phyloP scores from a whole-genome alignment of 2,888 invertebrate genomes.

The Agonopterix subpropinquella region DNA sequence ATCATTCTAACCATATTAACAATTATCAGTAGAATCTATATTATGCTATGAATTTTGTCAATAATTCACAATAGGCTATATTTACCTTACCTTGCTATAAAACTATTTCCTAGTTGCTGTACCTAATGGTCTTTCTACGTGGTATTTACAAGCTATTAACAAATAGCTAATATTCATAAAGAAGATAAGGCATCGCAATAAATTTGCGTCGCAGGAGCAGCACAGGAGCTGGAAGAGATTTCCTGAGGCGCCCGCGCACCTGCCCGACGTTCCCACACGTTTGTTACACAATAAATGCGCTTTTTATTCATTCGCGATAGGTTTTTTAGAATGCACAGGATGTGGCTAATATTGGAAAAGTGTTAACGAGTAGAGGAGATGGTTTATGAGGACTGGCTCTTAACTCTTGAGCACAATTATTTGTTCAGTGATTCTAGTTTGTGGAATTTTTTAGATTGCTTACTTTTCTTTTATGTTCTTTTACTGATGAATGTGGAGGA shows the following conservation, averaged over 20 bases:
- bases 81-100: no score
- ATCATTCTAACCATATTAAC: no score
- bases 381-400: constrained; percentile 1
- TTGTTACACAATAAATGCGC: constrained; percentile 56
- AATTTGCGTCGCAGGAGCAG: constrained; percentile 11
- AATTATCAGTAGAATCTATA: no score
- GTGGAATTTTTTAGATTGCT: no score
- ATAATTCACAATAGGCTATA: no score
- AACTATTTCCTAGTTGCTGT: no score
- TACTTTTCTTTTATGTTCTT: no score
- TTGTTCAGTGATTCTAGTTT: no score
- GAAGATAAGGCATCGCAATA: constrained; percentile 6
- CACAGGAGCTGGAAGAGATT: constrained; percentile 55
- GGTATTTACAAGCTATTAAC: not conserved
- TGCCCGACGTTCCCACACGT: constrained; percentile 58
- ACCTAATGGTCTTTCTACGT: no score
- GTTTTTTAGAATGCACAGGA: constrained; percentile 44
- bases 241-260: constrained; percentile 52
- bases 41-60: no score
- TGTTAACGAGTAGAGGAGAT: constrained; percentile 6
- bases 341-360: constrained; percentile 30
- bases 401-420: no score
- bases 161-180: constrained; percentile 1
- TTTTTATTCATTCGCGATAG: constrained; percentile 59
- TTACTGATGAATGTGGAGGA: no score